These are phyloP conservation scores for Hydra vulgaris DNA, from an alignment of 30 jellyfish, hydroid and myxozoan genomes.

Conservation along the genomic window DNA sequence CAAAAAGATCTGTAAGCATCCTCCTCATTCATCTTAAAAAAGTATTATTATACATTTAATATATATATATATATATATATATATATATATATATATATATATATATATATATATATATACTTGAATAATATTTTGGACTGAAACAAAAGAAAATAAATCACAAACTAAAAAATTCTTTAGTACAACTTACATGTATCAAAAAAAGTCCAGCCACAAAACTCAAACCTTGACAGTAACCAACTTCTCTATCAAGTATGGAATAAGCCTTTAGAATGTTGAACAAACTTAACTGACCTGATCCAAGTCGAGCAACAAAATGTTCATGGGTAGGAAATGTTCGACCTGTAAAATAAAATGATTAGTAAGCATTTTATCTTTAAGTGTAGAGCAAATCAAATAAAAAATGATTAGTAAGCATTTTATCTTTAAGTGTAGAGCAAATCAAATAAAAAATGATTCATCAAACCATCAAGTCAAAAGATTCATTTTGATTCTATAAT, in stretches of 20 bases:
- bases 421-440: not conserved
- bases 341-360: slow-evolving; percentile 34
- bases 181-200: slow-evolving; percentile 83
- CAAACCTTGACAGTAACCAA: slow-evolving; percentile 98
- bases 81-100: not conserved
- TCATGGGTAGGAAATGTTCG: slow-evolving; percentile 95
- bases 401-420: not conserved
- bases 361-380: too few species aligned
- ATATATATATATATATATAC: not conserved
- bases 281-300: slow-evolving; percentile 89
- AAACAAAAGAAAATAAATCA: not conserved
- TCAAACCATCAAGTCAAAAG: too few species aligned
- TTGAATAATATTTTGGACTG: not conserved
- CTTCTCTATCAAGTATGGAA: slow-evolving; percentile 85
- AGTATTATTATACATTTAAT: not conserved
- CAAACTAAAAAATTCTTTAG: not conserved
- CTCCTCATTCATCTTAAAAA: slow-evolving; percentile 74
- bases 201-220: slow-evolving; percentile 96
- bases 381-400: not conserved
- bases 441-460: not conserved
- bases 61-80: not conserved
- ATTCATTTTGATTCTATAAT: too few species aligned
- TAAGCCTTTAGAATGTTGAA: slow-evolving; percentile 71
- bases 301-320: slow-evolving; percentile 75
- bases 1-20: slow-evolving; percentile 78